These are phyloP conservation scores for Isurus oxyrinchus DNA, from an alignment of 2,113 vertebrate genomes.

Conservation along the genomic window DNA sequence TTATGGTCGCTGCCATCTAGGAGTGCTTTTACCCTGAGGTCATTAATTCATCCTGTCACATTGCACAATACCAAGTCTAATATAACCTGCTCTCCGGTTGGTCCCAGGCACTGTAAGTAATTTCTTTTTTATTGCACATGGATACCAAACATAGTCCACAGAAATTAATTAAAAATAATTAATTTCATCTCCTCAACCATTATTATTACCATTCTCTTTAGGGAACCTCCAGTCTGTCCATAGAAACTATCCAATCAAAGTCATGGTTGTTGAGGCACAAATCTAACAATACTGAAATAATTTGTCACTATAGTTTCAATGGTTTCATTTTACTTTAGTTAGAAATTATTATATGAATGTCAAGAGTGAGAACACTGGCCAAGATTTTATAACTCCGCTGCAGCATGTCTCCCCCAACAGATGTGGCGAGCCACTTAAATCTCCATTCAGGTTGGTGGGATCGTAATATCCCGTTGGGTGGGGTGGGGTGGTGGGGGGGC, in stretches of 20 bases:
- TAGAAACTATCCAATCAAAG: not conserved
- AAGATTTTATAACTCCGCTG: too few species aligned
- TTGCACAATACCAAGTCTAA: too few species aligned
- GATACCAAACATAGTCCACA: not conserved
- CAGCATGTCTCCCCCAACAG: too few species aligned
- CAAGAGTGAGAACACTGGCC: not conserved
- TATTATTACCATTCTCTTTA: not conserved
- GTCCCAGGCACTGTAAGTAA: not conserved
- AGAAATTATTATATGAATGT: not conserved
- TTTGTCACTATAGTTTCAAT: not conserved
- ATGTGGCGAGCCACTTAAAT: too few species aligned
- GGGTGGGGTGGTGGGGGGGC: too few species aligned
- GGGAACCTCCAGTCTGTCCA: not conserved
- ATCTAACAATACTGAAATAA: not conserved
- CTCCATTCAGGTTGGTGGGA: too few species aligned
- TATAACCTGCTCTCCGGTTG: too few species aligned
- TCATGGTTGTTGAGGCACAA: not conserved
- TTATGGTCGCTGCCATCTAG: too few species aligned
- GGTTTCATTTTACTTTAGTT: not conserved
- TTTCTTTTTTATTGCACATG: not conserved
- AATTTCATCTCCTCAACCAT: not conserved
- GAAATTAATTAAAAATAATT: conserved; percentile 22
- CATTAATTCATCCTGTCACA: too few species aligned
- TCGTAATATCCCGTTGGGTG: too few species aligned
- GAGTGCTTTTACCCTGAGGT: too few species aligned